phyloP scores from a whole-genome alignment of 1,140 invertebrate species.

The Fopius arisanus region DNA sequence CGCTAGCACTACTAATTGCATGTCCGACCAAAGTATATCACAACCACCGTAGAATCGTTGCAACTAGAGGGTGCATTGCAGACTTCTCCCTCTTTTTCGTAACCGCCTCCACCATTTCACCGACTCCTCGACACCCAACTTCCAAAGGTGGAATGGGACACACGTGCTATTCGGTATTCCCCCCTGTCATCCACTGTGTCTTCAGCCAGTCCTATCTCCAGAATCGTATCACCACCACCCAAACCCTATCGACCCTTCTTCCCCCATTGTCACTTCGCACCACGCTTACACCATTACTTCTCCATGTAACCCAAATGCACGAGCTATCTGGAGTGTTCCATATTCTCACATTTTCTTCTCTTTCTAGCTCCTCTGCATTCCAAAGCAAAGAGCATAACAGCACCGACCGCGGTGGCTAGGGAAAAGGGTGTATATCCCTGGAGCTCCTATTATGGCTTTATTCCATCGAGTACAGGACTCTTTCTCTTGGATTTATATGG shows the following conservation, averaged over 20 bases:
- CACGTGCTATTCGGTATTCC: conserved; percentile 38
- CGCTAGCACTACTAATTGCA: conserved; percentile 58
- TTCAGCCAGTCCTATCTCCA: conserved; percentile 16
- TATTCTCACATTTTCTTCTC: neutral
- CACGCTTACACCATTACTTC: conserved; percentile 27
- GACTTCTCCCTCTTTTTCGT: conserved; percentile 13
- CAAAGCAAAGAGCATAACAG: conserved; percentile 14
- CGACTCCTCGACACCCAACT: conserved; percentile 41
- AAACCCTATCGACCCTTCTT: conserved; percentile 10
- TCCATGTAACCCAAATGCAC: conserved; percentile 21
- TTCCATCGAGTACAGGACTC: conserved; percentile 13
- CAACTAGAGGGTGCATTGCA: neutral
- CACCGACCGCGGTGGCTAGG: too few species aligned
- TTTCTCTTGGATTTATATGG: neutral
- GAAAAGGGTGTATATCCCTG: conserved; percentile 13
- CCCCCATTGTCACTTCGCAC: conserved; percentile 27
- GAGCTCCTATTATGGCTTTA: conserved; percentile 27
- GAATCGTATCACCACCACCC: conserved; percentile 3
- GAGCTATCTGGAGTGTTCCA: conserved; percentile 3
- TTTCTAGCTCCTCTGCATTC: neutral
- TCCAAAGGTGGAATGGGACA: neutral
- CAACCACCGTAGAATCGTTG: conserved; percentile 35
- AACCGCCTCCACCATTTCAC: conserved; percentile 36
- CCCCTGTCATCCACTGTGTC: conserved; percentile 12
- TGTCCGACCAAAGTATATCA: conserved; percentile 59